These are phyloP conservation scores for Vultur gryphus DNA, from an alignment of 2,797 vertebrate genomes.

Conservation along the genomic window DNA sequence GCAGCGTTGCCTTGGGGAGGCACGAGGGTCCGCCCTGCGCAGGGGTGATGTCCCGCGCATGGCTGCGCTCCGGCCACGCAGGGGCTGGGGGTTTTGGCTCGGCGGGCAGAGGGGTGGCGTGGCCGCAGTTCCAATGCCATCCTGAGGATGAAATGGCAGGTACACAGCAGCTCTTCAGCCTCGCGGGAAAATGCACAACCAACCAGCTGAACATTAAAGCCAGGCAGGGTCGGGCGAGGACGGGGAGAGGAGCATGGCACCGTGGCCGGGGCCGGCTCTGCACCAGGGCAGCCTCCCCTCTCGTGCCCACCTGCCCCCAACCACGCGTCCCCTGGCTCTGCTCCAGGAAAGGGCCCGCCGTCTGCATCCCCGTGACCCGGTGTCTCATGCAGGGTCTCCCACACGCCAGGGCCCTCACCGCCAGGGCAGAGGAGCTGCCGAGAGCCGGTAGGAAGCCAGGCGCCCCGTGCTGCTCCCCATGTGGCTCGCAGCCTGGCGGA, in stretches of 20 bases:
- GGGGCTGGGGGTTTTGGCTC: background rate
- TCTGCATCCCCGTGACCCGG: accelerated
- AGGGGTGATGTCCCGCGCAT: accelerated
- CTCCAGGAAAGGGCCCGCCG: accelerated
- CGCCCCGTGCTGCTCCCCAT: background rate
- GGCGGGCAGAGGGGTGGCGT: background rate
- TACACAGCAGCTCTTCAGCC: background rate
- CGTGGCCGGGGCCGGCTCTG: background rate
- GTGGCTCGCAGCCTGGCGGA: slow-evolving; percentile 50
- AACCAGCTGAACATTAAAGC: background rate
- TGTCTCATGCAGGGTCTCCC: background rate
- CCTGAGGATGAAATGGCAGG: background rate
- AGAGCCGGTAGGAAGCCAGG: background rate
- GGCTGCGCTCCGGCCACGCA: accelerated
- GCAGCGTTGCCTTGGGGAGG: too few species aligned
- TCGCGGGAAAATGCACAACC: background rate
- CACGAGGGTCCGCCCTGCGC: background rate
- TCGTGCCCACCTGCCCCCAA: accelerated
- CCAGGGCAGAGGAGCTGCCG: background rate
- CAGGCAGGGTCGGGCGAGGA: background rate
- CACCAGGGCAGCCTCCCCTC: accelerated
- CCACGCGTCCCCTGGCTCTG: background rate
- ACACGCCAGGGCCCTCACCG: accelerated
- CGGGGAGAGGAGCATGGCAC: background rate
- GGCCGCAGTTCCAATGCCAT: accelerated